phyloP scores from a whole-genome alignment of 2,888 invertebrate genomes.

The Mechanitis messenoides region DNA sequence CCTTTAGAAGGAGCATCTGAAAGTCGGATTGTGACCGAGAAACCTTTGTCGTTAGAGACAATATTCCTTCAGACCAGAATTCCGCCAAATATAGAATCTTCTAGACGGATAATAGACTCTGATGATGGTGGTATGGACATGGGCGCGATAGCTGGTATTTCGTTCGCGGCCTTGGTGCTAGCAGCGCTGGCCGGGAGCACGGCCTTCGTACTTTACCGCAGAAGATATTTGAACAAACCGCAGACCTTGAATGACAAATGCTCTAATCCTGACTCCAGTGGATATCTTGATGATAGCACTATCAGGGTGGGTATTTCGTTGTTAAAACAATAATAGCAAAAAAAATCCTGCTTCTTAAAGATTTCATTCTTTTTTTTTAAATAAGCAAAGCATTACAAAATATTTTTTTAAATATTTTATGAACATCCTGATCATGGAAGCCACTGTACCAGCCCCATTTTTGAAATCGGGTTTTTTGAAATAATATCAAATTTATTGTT shows the following conservation, averaged over 20 bases:
- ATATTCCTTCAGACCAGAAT: constrained; percentile 62
- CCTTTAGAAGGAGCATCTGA: constrained; percentile 51
- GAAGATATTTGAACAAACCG: constrained; percentile 86
- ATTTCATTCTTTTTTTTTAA: no score
- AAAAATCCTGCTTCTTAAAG: no score
- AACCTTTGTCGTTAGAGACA: constrained; percentile 65
- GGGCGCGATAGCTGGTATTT: constrained; percentile 81
- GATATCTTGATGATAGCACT: constrained; percentile 91
- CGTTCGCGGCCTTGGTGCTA: constrained; percentile 80
- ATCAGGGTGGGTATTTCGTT: constrained; percentile 79
- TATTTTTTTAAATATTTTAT: no score
- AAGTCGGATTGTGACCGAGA: constrained; percentile 66
- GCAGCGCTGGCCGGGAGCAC: constrained; percentile 80
- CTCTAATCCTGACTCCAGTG: constrained; percentile 91
- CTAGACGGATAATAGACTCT: constrained; percentile 57
- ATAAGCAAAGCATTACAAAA: no score
- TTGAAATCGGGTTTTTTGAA: no score
- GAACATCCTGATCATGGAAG: no score
- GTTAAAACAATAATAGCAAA: no score
- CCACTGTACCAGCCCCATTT: no score
- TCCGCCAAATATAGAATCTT: constrained; percentile 63
- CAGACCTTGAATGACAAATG: constrained; percentile 88
- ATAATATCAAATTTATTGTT: no score
- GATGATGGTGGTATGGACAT: constrained; percentile 69
- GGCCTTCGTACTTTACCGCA: constrained; percentile 81